Evolutionary conservation across 2,797 vertebrate genomes (phyloP).

Genomic region (Spea hammondii): DNA sequence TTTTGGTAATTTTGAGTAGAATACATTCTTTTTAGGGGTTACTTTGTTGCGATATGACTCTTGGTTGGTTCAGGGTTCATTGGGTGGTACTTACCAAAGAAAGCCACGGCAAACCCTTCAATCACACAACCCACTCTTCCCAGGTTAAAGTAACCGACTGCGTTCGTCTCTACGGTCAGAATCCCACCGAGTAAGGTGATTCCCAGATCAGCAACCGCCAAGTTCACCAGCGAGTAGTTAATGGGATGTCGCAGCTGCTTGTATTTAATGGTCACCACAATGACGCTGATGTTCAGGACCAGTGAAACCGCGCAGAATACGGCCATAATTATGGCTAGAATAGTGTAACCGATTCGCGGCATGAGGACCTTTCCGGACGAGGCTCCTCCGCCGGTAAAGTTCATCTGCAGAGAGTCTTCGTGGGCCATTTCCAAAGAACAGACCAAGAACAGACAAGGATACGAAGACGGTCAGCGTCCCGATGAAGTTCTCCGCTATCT

Average conservation of each 20-base stretch:
- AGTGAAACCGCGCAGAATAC: slow-evolving; percentile 66
- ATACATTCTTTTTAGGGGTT: too few relatives aligned
- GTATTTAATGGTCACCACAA: slow-evolving; percentile 66
- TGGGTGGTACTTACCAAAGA: slow-evolving; percentile 64
- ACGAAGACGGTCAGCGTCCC: slow-evolving; percentile 6
- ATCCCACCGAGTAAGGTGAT: slow-evolving; percentile 66
- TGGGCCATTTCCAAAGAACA: slow-evolving; percentile 15
- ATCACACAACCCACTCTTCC: slow-evolving; percentile 69
- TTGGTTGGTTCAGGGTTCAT: too few relatives aligned
- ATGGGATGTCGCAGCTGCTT: slow-evolving; percentile 71
- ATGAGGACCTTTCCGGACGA: slow-evolving; percentile 55
- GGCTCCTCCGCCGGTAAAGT: neutral
- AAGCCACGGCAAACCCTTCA: slow-evolving; percentile 70
- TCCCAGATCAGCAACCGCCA: slow-evolving; percentile 70
- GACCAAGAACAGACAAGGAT: neutral
- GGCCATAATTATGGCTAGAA: slow-evolving; percentile 67
- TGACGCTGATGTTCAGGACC: slow-evolving; percentile 67
- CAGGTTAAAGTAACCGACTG: slow-evolving; percentile 67
- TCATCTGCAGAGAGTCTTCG: slow-evolving; percentile 27
- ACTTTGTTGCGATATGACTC: too few relatives aligned
- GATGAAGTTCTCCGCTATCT: slow-evolving; percentile 10
- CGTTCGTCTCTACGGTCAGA: slow-evolving; percentile 70
- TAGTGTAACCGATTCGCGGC: slow-evolving; percentile 62
- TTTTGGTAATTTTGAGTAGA: too few relatives aligned
- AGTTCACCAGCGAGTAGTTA: slow-evolving; percentile 72